Conservation (phyloP, 2,797 vertebrate species). For the Falco columbarius region DNA sequence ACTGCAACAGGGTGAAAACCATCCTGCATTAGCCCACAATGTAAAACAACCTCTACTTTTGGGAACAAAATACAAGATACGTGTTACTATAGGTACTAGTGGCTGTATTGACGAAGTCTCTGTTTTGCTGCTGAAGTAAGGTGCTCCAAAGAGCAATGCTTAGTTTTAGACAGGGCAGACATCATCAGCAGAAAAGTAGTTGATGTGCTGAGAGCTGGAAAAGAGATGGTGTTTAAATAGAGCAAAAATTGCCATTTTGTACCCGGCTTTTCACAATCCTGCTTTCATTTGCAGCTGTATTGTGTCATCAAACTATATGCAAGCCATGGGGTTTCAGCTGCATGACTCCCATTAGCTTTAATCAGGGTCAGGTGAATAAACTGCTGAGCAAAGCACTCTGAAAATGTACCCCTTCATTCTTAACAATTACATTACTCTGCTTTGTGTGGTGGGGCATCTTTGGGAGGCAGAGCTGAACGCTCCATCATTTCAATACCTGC, state of each 20-base stretch:
- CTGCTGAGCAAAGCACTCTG: slow-evolving; percentile 54
- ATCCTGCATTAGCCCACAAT: background rate
- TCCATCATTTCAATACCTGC: slow-evolving; percentile 53
- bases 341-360: slow-evolving; percentile 67
- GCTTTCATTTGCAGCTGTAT: slow-evolving; percentile 55
- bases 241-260: slow-evolving; percentile 67
- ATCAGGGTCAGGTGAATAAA: slow-evolving; percentile 67
- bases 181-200: slow-evolving; percentile 63
- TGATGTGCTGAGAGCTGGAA: slow-evolving; percentile 64
- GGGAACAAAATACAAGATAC: background rate
- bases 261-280: slow-evolving; percentile 58
- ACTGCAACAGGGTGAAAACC: background rate
- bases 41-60: background rate
- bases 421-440: slow-evolving; percentile 30
- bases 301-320: slow-evolving; percentile 63
- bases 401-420: slow-evolving; percentile 35
- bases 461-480: slow-evolving; percentile 49
- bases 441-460: slow-evolving; percentile 56
- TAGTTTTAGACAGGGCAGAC: slow-evolving; percentile 17
- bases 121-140: background rate
- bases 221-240: slow-evolving; percentile 58
- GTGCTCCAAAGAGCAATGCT: background rate
- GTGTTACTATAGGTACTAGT: background rate
- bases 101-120: background rate
- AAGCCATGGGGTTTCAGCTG: slow-evolving; percentile 52